A percentile compares a stretch with the other conserved stretches of the same genome.
These are phyloP conservation scores for Siniperca undulata DNA, from an alignment of 2,797 vertebrate genomes.

Conservation along the genomic window DNA sequence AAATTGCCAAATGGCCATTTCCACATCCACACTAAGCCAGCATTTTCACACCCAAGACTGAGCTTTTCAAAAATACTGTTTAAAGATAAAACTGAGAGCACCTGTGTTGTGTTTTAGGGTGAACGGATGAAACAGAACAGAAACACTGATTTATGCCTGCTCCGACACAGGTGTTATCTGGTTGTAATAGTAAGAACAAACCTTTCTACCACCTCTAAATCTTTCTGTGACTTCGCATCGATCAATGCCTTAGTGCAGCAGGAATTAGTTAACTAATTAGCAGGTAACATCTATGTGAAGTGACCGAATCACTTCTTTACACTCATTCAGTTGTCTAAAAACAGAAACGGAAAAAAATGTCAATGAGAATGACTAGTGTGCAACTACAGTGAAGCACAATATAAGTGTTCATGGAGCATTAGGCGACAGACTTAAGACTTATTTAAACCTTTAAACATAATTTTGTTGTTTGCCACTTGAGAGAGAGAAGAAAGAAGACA, in stretches of 20 bases:
- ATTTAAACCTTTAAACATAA: background rate
- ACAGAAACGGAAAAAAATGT: background rate
- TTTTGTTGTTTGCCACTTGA: background rate
- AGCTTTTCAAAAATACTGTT: background rate
- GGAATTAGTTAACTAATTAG: conserved; percentile 10
- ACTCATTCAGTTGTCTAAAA: background rate
- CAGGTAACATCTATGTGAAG: background rate
- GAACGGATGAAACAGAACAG: background rate
- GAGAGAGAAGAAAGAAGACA: background rate
- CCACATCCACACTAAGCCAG: conserved; percentile 8
- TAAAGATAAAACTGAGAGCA: background rate
- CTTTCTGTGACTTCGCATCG: background rate
- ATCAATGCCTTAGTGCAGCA: background rate
- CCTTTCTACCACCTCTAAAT: background rate
- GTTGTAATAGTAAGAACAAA: conserved; percentile 5
- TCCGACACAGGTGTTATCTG: background rate
- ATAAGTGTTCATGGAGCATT: conserved; percentile 1
- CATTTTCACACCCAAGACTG: conserved; percentile 19
- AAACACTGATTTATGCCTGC: conserved; percentile 6
- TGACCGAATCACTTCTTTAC: background rate
- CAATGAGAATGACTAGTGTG: conserved; percentile 1
- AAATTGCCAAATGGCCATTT: conserved; percentile 26
- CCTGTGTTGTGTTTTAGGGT: background rate
- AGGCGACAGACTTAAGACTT: background rate
- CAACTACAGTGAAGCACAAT: background rate